phyloP scores from a whole-genome alignment of 2,797 vertebrate genomes.

The Spinibarbus caldwelli region DNA sequence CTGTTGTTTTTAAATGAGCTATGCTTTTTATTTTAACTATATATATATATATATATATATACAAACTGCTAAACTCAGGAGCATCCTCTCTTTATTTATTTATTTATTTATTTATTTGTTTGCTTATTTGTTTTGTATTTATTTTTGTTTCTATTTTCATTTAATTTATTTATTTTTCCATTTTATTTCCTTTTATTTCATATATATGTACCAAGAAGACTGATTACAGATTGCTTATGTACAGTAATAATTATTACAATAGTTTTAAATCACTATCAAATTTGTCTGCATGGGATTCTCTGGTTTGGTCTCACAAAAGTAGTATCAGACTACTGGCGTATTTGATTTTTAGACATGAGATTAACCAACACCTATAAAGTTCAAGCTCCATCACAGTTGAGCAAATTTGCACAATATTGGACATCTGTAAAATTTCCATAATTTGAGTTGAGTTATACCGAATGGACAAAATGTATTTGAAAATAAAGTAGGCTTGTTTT shows the following conservation, averaged over 20 bases:
- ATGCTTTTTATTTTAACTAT: too few species aligned
- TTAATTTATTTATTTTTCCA: too few species aligned
- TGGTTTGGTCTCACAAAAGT: background rate
- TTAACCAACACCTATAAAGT: constrained; percentile 61
- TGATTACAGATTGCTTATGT: background rate
- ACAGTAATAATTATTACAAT: background rate
- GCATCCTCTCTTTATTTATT: too few species aligned
- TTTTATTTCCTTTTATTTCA: background rate
- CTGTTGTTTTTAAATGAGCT: too few species aligned
- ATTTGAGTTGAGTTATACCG: constrained; percentile 53
- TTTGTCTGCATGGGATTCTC: background rate
- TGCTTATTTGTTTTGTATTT: too few species aligned
- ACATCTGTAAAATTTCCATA: constrained; percentile 74
- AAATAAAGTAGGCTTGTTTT: constrained; percentile 53
- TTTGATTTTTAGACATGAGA: constrained; percentile 45
- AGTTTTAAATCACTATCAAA: background rate
- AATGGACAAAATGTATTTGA: constrained; percentile 49
- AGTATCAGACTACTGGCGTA: background rate
- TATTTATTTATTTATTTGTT: too few species aligned
- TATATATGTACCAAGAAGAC: background rate
- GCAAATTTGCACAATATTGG: constrained; percentile 65
- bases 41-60: too few species aligned
- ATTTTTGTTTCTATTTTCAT: too few species aligned
- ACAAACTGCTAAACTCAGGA: too few species aligned
- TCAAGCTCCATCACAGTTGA: constrained; percentile 67